phyloP scores from a whole-genome alignment of 2,113 vertebrate genomes.

The Naja naja region DNA sequence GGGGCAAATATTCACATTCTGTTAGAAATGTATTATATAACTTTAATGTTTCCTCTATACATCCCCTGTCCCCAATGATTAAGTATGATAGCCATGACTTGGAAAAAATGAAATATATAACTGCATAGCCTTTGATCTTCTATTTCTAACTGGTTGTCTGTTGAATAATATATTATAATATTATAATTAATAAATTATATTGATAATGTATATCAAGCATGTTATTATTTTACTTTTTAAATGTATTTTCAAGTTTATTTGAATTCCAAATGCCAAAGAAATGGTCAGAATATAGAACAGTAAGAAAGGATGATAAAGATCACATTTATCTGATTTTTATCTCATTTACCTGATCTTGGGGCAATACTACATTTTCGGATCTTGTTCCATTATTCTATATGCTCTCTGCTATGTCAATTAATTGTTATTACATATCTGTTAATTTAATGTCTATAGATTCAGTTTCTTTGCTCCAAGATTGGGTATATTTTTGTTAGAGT shows the following conservation, averaged over 20 bases:
- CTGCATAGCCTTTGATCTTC: neutral
- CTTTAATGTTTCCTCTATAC: neutral
- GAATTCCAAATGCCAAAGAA: neutral
- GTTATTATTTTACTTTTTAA: neutral
- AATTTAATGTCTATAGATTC: neutral
- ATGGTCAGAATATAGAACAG: neutral
- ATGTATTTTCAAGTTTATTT: neutral
- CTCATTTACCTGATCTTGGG: neutral
- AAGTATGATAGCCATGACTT: neutral
- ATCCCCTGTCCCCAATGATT: neutral
- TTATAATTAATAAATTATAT: neutral
- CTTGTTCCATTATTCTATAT: neutral
- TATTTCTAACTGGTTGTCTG: neutral
- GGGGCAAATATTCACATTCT: neutral
- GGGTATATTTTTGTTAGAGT: neutral
- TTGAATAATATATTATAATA: neutral
- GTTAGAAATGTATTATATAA: neutral
- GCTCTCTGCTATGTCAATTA: neutral
- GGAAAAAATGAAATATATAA: neutral
- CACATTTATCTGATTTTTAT: neutral
- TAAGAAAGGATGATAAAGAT: neutral
- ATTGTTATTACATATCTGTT: neutral
- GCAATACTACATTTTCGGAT: neutral
- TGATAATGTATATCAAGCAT: neutral
- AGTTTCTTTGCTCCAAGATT: neutral